Evolutionary conservation across 2,113 vertebrate genomes (phyloP), one percentile per base, ranked within the genome.

Genomic region (Epinephelus cyanopodus): DNA sequence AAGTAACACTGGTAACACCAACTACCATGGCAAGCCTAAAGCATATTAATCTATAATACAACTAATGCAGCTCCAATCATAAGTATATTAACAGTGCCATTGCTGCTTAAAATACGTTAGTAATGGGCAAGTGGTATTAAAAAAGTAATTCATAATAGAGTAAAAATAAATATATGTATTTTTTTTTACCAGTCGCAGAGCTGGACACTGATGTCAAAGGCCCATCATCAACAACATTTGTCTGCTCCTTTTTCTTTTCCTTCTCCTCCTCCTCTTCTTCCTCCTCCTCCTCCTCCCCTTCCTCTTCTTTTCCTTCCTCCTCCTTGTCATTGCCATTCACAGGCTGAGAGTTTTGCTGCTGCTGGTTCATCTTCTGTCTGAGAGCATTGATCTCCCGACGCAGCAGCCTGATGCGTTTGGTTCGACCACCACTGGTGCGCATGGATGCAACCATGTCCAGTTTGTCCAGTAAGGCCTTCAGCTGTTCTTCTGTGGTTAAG

Each of bases 401-500:
- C 71, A 99, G 94, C 74, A 99, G 95, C 33, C 98, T 94, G 14
- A 99, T 93, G 14, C 98, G 97, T 23, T 98, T 98, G 0, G 97
- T 99, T 15, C 98, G 96, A 42, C 97, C 98, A 0, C 98, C 98
- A 0, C 98, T 99, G 69, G 97, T 97, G 3, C 97, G 90, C 97
- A 99, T 97, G 82, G 95, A 92, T 19, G 95, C 95, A 69, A 99
- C 97, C 82, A 97, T 85, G 89, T 99, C 98, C 82, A 99, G 92
- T 92, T 99, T 98, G 87, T 99, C 98, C 82, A 99, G 95, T 88
- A 99, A 94, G 86, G 96, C 96, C 92, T 99, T 98, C 71, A 99
- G 95, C 90, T 99, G 98, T 3, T 94, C 96, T 47, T 99, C 97
- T 65, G 96, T 94, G 5, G 94, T 97, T 64, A 99, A 89, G 91